Base-by-base conservation (phyloP, 2,888 invertebrate genomes). In the Xanthia icteritia region DNA sequence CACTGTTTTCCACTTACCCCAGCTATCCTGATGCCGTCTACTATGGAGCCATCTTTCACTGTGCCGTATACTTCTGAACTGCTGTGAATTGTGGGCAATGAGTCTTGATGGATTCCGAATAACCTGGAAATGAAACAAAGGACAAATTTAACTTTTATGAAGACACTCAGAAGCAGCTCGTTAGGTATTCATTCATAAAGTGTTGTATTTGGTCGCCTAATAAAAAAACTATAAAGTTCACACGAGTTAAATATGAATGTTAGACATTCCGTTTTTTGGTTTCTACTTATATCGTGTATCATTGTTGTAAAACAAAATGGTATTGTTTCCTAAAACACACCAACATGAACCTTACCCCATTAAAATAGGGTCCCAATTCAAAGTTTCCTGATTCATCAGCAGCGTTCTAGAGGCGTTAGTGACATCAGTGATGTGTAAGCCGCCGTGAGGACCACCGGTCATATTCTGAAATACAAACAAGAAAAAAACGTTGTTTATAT, bases 361-460 rank as follows among this genome's bases (percentile, higher is more conserved):
- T 72, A 99, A 94, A 90, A 97, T 97, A 65, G 98, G 97, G 95
- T 99, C 99, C 99, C 99, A 99, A 89, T 98, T 96, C 56, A 99
- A 95, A 0, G 98, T 98, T 85, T 98, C 98, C 78, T 99, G 97
- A 91, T 99, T 99, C 99, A 99, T 99, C 0, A 99, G 97, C 94
- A 99, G 97, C 0, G 99, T 99, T 85, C 99, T 97, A 11, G 99
- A 99, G 0, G 99, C 99, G 93, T 99, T 99, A 0, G 99, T 99
- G 17, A 99, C 99, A 93, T 99, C 99, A 0, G 99, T 99, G 31
- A 99, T 97, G 92, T 99, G 99, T 8, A 98, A 92, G 0, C 98
- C 98, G 17, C 97, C 97, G 27, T 97, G 94, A 0, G 96, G 94
- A 2, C 98, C 98, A 4, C 99, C 98, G 0, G 98, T 99, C 88